These are phyloP conservation scores for Thinocorus orbignyianus DNA, from an alignment of 2,113 vertebrate genomes.

Conservation along the genomic window DNA sequence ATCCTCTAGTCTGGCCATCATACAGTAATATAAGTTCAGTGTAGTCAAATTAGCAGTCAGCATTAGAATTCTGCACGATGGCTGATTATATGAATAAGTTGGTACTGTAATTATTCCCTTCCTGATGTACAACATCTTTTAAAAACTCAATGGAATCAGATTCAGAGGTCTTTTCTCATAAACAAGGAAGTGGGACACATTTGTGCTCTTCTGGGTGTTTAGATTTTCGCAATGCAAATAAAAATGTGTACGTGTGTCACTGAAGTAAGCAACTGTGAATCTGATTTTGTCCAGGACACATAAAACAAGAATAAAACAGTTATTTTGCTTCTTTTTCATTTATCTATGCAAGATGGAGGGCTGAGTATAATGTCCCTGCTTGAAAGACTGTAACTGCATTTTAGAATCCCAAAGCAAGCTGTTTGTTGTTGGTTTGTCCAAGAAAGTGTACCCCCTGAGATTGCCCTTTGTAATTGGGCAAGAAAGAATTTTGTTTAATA, in stretches of 20 bases:
- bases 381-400: background rate
- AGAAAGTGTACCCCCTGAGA: background rate
- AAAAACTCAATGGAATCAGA: background rate
- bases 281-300: background rate
- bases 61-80: background rate
- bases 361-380: background rate
- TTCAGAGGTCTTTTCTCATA: background rate
- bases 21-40: background rate
- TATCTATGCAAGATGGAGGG: background rate
- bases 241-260: background rate
- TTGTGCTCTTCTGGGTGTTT: background rate
- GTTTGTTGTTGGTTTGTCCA: background rate
- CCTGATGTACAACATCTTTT: background rate
- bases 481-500: conserved; percentile 6
- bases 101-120: background rate
- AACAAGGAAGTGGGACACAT: background rate
- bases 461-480: background rate
- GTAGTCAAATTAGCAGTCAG: background rate
- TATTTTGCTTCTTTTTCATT: background rate
- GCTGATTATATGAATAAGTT: background rate
- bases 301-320: background rate
- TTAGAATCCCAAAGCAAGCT: background rate
- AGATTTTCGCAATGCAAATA: background rate
- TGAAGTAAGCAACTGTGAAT: background rate
- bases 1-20: background rate